Percentiles rank a stretch among this genome's conserved stretches.
phyloP scores from a whole-genome alignment of 2,797 vertebrate genomes.

The Apogon hyalosoma region DNA sequence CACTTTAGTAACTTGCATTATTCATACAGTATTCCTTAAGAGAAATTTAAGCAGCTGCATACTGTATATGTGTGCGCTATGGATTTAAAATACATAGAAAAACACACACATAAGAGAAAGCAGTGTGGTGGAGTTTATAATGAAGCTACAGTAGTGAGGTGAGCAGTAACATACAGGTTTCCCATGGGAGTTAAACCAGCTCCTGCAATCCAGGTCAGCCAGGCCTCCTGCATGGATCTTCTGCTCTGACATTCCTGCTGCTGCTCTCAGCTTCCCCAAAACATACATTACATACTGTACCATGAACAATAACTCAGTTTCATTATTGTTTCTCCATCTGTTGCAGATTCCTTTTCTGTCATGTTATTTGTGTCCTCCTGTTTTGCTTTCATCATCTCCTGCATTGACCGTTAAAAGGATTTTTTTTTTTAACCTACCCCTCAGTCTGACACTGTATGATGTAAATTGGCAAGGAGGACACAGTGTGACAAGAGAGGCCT shows the following conservation, averaged over 20 bases:
- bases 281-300: constrained; percentile 7
- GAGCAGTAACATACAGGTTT: constrained; percentile 35
- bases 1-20: constrained; percentile 56
- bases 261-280: constrained; percentile 2
- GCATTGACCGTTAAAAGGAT: not conserved
- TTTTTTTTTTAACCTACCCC: not conserved
- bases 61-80: constrained; percentile 19
- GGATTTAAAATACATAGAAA: constrained; percentile 30
- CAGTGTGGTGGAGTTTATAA: constrained; percentile 34
- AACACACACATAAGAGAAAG: constrained; percentile 22
- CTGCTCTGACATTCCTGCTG: constrained; percentile 1
- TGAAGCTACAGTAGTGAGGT: constrained; percentile 39
- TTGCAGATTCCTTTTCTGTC: not conserved
- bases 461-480: not conserved
- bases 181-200: constrained; percentile 35
- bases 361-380: not conserved
- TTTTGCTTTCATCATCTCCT: not conserved
- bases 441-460: not conserved
- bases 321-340: not conserved
- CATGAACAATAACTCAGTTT: not conserved
- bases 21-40: constrained; percentile 49
- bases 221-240: constrained; percentile 32
- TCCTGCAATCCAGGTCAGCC: constrained; percentile 53
- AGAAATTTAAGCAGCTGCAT: constrained; percentile 33
- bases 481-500: too few relatives aligned